These are phyloP conservation scores for Ectemnius continuus DNA, from an alignment of 2,888 invertebrate species.

Conservation along the genomic window DNA sequence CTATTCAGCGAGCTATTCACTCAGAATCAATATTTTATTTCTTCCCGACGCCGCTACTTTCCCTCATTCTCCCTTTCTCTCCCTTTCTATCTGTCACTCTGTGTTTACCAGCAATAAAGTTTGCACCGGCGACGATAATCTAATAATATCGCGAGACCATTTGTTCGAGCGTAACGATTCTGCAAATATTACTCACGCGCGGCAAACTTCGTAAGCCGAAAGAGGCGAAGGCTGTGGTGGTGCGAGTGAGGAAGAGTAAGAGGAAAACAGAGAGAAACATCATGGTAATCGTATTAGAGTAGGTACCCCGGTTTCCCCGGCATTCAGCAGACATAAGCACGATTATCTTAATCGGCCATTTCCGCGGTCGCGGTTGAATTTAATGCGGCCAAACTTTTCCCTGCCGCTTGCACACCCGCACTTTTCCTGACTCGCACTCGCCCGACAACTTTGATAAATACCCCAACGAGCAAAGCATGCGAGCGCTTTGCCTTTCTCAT, in stretches of 20 bases:
- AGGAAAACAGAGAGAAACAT: too few relatives aligned
- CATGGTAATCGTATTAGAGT: too few relatives aligned
- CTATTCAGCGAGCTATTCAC: not conserved
- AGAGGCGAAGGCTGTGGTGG: too few relatives aligned
- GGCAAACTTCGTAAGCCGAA: not conserved
- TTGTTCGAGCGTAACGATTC: not conserved
- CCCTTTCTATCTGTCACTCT: too few relatives aligned
- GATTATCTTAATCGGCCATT: slow-evolving; percentile 15
- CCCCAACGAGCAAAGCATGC: slow-evolving; percentile 43
- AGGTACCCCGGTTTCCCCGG: too few relatives aligned
- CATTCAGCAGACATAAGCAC: too few relatives aligned
- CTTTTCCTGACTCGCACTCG: not conserved
- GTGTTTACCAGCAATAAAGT: not conserved
- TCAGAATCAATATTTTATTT: slow-evolving; percentile 1
- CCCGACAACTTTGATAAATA: slow-evolving; percentile 45
- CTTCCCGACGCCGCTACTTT: too few relatives aligned
- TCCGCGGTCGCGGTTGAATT: slow-evolving; percentile 7
- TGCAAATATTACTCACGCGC: not conserved
- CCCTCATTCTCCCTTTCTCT: too few relatives aligned
- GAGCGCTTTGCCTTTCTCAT: slow-evolving; percentile 37
- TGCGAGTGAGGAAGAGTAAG: too few relatives aligned
- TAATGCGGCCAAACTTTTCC: not conserved
- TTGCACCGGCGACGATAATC: not conserved
- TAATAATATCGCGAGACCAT: not conserved
- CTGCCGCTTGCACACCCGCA: not conserved